Evolutionary conservation across 2,888 invertebrate species (phyloP).

Genomic region (Parelbella ahira): DNA sequence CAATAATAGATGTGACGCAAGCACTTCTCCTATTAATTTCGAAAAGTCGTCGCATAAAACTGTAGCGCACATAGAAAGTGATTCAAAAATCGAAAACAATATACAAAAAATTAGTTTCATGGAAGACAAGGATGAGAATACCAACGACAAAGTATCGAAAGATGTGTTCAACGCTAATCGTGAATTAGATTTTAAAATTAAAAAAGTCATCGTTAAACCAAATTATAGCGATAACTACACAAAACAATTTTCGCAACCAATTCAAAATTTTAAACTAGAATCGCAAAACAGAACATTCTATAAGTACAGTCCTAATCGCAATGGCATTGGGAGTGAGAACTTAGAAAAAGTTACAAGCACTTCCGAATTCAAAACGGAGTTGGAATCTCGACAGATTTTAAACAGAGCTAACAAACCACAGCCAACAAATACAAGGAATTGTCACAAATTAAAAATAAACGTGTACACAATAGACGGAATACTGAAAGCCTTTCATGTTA

Average conservation of each 20-base stretch:
- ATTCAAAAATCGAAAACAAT: conserved; percentile 3
- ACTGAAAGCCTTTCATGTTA: conserved; percentile 36
- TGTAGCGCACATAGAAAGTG: neutral
- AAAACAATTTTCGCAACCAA: neutral
- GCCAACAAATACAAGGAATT: neutral
- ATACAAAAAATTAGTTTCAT: conserved; percentile 4
- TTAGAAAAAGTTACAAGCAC: no score
- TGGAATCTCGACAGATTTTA: neutral
- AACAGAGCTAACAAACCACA: conserved; percentile 1
- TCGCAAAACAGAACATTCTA: neutral
- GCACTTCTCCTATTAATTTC: conserved; percentile 25
- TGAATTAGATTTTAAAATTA: neutral
- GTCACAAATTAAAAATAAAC: conserved; percentile 1
- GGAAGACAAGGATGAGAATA: neutral
- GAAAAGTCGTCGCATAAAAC: neutral
- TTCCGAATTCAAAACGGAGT: neutral
- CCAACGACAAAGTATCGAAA: no score
- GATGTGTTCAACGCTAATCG: no score
- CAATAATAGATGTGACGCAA: conserved; percentile 1
- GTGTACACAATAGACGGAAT: conserved; percentile 39
- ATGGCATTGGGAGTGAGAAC: no score
- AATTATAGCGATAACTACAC: neutral
- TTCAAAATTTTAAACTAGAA: neutral
- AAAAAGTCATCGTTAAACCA: conserved; percentile 6
- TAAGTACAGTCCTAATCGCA: no score